phyloP scores from a whole-genome alignment of 2,888 invertebrate genomes.

The Orchesellides sinensis region DNA sequence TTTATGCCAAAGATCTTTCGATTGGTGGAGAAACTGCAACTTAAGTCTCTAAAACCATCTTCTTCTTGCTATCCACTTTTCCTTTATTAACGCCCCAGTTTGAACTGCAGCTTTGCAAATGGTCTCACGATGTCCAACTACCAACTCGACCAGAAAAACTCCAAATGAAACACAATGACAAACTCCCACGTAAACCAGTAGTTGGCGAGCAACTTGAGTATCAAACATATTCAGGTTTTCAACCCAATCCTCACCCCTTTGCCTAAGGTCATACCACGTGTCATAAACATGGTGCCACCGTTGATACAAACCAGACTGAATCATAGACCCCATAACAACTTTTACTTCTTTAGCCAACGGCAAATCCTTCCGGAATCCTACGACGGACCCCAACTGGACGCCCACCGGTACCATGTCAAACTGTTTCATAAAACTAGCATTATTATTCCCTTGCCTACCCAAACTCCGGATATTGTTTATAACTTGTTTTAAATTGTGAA shows the following conservation, averaged over 20 bases:
- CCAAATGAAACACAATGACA: not conserved
- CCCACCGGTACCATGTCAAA: not conserved
- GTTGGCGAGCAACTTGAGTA: not conserved
- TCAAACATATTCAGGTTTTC: conserved; percentile 1
- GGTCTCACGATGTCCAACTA: too few species aligned
- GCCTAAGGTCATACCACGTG: not conserved
- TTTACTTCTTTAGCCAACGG: not conserved
- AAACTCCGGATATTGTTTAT: not conserved
- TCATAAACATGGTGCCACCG: not conserved
- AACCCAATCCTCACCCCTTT: not conserved
- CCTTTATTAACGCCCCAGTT: too few species aligned
- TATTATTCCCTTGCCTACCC: not conserved
- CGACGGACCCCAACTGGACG: not conserved
- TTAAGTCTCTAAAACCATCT: too few species aligned
- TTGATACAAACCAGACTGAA: not conserved
- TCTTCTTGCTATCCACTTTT: too few species aligned
- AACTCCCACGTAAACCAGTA: not conserved
- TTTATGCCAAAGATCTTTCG: too few species aligned
- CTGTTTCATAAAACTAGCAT: not conserved
- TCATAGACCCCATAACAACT: not conserved
- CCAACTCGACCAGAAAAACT: not conserved
- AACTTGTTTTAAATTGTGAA: not conserved
- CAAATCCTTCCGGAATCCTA: not conserved
- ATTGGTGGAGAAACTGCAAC: too few species aligned
- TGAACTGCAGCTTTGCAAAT: too few species aligned